A percentile compares a stretch with the other conserved stretches of the same genome.
These are phyloP conservation scores for Chelonus formosanus DNA, from an alignment of 2,888 invertebrate genomes.

Conservation along the genomic window DNA sequence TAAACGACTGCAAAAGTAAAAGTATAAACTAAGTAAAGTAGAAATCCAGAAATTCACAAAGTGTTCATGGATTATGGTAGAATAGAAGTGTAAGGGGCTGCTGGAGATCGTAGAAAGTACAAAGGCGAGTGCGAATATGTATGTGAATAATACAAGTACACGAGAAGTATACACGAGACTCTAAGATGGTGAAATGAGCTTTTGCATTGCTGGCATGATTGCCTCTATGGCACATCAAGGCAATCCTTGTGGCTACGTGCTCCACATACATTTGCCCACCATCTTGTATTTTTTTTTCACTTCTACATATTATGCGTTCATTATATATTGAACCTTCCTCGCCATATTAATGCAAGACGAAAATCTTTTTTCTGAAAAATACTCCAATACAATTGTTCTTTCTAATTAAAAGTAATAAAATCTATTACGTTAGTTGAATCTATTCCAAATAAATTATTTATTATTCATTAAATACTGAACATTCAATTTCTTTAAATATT, in stretches of 20 bases:
- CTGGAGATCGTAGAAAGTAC: constrained; percentile 21
- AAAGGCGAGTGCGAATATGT: constrained; percentile 37
- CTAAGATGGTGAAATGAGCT: constrained; percentile 63
- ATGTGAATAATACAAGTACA: constrained; percentile 36
- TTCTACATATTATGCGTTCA: not conserved
- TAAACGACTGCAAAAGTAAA: not conserved
- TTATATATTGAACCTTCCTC: too few species aligned
- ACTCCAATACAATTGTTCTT: too few species aligned
- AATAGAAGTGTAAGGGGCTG: constrained; percentile 27
- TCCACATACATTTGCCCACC: constrained; percentile 61
- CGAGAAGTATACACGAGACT: constrained; percentile 50
- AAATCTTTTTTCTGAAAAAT: too few species aligned
- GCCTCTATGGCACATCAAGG: constrained; percentile 65
- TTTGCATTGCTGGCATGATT: constrained; percentile 63
- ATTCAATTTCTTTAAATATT: too few species aligned
- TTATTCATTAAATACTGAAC: too few species aligned
- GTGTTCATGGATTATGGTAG: constrained; percentile 35
- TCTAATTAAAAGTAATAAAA: too few species aligned
- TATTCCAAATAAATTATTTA: too few species aligned
- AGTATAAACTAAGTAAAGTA: constrained; percentile 5
- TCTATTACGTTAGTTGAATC: too few species aligned
- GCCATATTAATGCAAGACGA: too few species aligned
- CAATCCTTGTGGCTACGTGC: constrained; percentile 66
- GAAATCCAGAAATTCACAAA: constrained; percentile 39
- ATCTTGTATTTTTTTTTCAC: constrained; percentile 45